Conservation (phyloP, 2,888 invertebrate species). For the Cataglyphis cursor region DNA sequence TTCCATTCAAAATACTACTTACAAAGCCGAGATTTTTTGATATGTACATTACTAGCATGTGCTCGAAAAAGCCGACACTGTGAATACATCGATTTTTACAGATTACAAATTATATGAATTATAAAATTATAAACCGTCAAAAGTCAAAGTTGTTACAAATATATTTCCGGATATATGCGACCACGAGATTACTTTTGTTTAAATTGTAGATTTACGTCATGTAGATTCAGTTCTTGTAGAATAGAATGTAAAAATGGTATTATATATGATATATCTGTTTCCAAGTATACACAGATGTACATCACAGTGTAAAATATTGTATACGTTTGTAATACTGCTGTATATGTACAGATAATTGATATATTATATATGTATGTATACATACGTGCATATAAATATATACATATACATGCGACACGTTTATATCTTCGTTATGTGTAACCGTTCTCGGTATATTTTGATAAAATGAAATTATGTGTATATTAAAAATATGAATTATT, state of each 20-base stretch:
- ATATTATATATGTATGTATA: conserved; percentile 64
- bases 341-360: conserved; percentile 70
- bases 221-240: conserved; percentile 71
- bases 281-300: conserved; percentile 68
- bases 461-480: conserved; percentile 39
- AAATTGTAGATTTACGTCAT: conserved; percentile 61
- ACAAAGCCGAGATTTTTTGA: conserved; percentile 52
- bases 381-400: conserved; percentile 58
- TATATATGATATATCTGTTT: conserved; percentile 60
- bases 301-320: conserved; percentile 75
- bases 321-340: conserved; percentile 61
- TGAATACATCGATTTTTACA: conserved; percentile 31
- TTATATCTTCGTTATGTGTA: conserved; percentile 50
- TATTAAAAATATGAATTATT: conserved; percentile 50
- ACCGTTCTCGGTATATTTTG: conserved; percentile 10
- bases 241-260: conserved; percentile 69
- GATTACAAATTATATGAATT: conserved; percentile 7
- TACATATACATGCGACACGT: conserved; percentile 39
- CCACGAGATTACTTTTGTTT: conserved; percentile 48
- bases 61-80: conserved; percentile 44
- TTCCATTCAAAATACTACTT: conserved; percentile 80
- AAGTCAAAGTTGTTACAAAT: conserved; percentile 56
- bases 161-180: conserved; percentile 32
- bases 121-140: conserved; percentile 41
- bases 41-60: conserved; percentile 50